Percentiles rank a stretch among this genome's conserved stretches.
phyloP scores from a whole-genome alignment of 23 tunicate genomes.

The Trididemnum miniatum region DNA sequence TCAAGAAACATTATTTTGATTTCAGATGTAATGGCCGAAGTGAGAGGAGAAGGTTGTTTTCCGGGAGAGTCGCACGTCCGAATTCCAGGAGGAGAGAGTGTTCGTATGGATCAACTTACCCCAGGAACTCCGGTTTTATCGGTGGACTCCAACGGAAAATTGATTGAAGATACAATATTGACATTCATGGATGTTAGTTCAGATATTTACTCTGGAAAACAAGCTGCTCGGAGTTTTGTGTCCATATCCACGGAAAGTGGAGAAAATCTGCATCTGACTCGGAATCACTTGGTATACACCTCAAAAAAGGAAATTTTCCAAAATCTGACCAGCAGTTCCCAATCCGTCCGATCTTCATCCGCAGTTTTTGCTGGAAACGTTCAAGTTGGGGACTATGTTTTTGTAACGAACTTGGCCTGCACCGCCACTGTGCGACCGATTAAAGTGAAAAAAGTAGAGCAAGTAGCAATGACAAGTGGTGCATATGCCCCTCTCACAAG shows the following conservation, averaged over 20 bases:
- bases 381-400: conserved; percentile 46
- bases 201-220: not conserved
- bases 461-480: conserved; percentile 38
- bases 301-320: not conserved
- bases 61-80: conserved; percentile 60
- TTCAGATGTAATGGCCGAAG: too few species aligned
- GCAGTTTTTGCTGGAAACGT: conserved; percentile 56
- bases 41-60: conserved; percentile 66
- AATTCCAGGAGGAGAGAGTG: conserved; percentile 32
- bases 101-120: conserved; percentile 44
- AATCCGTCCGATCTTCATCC: not conserved
- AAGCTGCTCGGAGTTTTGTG: conserved; percentile 23
- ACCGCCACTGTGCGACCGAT: conserved; percentile 40
- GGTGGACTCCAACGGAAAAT: conserved; percentile 41
- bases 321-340: not conserved
- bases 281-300: conserved; percentile 55
- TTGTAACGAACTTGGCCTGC: not conserved
- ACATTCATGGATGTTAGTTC: conserved; percentile 52
- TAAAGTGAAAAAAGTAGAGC: conserved; percentile 31
- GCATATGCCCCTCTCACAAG: conserved; percentile 82
- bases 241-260: conserved; percentile 55
- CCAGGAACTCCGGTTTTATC: conserved; percentile 69
- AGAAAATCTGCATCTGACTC: conserved; percentile 41
- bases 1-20: too few species aligned
- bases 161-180: conserved; percentile 47